Conservation (phyloP, 2,113 vertebrate genomes). For the Macroglossus sobrinus region DNA sequence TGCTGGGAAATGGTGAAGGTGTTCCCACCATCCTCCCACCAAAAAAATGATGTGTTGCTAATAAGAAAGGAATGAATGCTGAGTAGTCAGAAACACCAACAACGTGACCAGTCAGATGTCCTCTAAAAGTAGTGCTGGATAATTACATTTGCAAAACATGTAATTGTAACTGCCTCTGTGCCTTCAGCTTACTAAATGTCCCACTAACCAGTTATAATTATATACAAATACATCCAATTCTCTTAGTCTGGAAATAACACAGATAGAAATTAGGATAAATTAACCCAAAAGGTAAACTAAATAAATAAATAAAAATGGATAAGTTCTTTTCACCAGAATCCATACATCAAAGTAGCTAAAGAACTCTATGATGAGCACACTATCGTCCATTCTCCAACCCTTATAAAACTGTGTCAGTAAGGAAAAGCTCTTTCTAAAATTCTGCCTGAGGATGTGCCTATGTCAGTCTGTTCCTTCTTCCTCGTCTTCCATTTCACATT, state of each 20-base stretch:
- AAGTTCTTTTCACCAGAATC: background rate
- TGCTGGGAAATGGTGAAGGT: background rate
- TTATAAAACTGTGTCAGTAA: background rate
- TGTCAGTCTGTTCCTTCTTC: background rate
- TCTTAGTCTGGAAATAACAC: background rate
- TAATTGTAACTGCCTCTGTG: background rate
- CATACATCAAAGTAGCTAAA: background rate
- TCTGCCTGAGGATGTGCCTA: background rate
- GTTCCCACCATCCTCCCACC: background rate
- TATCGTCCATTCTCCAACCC: background rate
- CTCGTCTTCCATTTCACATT: background rate
- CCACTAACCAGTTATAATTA: background rate
- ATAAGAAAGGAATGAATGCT: background rate
- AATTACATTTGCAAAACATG: background rate
- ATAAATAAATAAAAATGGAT: background rate
- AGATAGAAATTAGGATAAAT: background rate
- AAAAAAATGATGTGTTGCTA: background rate
- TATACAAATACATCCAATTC: background rate
- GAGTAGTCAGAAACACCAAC: background rate
- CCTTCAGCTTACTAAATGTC: background rate
- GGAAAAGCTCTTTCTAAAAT: background rate
- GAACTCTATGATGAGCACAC: background rate
- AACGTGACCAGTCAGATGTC: background rate
- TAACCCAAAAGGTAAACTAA: background rate
- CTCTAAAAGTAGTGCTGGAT: background rate